phyloP scores from a whole-genome alignment of 1,140 invertebrate genomes.

The Colletes gigas region DNA sequence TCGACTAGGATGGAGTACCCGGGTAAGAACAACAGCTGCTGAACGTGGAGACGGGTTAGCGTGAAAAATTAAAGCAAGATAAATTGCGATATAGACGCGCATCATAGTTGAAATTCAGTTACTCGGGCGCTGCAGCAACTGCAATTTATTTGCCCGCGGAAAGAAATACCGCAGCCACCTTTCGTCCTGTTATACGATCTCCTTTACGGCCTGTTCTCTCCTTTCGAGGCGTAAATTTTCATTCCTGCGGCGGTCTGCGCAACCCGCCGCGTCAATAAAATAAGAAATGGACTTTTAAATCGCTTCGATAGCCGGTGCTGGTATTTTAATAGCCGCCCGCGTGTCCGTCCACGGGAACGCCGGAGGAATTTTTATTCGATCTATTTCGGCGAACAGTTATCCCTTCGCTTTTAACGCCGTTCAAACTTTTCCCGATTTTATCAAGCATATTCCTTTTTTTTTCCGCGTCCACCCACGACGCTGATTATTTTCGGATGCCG shows the following conservation, averaged over 20 bases:
- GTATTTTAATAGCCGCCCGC: neutral
- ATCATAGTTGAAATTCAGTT: neutral
- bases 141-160: neutral
- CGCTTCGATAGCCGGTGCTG: no score
- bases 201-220: neutral
- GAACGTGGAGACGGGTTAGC: no score
- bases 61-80: neutral
- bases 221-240: neutral
- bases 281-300: neutral
- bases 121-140: neutral
- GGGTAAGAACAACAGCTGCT: no score
- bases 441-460: no score
- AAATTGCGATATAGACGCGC: neutral
- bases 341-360: neutral
- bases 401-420: neutral
- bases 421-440: constrained; percentile 34
- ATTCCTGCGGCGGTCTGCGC: neutral
- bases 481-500: neutral
- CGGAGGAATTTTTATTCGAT: neutral
- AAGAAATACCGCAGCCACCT: neutral
- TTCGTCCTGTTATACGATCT: neutral
- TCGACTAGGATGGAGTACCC: no score
- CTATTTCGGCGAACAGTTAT: constrained; percentile 4
- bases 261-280: neutral
- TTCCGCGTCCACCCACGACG: no score